These are phyloP conservation scores for Apantesis nais DNA, from an alignment of 2,888 invertebrate genomes.

Conservation along the genomic window DNA sequence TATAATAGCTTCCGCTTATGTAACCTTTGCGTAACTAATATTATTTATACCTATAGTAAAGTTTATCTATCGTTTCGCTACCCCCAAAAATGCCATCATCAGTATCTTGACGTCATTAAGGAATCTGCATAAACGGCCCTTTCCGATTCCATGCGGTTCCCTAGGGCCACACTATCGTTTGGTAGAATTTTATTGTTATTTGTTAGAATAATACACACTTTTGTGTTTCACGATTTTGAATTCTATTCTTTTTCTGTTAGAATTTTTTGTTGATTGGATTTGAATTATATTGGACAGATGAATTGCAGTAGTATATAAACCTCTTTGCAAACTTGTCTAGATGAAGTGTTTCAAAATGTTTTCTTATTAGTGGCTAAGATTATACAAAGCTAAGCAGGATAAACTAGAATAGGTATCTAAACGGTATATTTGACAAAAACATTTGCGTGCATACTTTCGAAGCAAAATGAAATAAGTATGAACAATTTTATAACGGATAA, in stretches of 20 bases:
- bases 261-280: conserved; percentile 29
- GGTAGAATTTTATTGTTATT: conserved; percentile 31
- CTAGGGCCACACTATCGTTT: conserved; percentile 49
- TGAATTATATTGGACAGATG: background rate
- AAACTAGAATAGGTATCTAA: too few species aligned
- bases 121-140: conserved; percentile 80
- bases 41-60: conserved; percentile 39
- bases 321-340: background rate
- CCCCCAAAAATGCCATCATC: conserved; percentile 31
- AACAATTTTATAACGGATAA: too few species aligned
- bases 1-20: background rate
- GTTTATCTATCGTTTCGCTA: conserved; percentile 7
- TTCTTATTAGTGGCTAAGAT: background rate
- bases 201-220: conserved; percentile 15
- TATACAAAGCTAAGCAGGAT: too few species aligned
- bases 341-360: background rate
- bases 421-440: too few species aligned
- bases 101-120: conserved; percentile 39
- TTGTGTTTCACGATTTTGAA: conserved; percentile 15
- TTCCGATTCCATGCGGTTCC: conserved; percentile 62
- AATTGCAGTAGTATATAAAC: conserved; percentile 18
- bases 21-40: conserved; percentile 41
- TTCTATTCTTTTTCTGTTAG: background rate
- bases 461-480: too few species aligned
- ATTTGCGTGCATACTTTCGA: too few species aligned